Evolutionary conservation across 2,797 vertebrate species (phyloP).

Genomic region (Platalea minor): DNA sequence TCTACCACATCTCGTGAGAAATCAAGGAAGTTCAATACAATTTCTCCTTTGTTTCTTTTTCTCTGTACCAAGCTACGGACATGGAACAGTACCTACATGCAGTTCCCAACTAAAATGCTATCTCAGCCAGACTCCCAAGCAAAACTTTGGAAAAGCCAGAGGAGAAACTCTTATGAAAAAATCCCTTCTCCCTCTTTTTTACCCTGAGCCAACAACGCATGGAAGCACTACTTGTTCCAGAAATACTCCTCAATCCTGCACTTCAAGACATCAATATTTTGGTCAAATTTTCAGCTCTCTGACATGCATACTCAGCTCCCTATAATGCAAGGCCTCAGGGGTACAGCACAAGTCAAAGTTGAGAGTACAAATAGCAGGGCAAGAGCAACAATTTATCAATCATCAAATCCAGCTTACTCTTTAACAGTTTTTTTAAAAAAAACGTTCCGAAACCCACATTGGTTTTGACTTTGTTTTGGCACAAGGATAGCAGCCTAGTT

Average conservation of each 20-base stretch:
- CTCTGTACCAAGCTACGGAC: background rate
- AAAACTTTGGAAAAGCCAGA: background rate
- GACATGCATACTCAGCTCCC: background rate
- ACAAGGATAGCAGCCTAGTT: background rate
- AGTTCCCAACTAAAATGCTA: background rate
- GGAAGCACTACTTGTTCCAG: background rate
- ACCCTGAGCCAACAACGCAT: background rate
- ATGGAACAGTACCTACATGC: background rate
- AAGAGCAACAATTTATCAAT: background rate
- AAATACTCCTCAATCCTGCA: background rate
- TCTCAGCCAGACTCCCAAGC: background rate
- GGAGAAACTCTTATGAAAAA: background rate
- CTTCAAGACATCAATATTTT: background rate
- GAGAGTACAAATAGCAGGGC: background rate
- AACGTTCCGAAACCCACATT: background rate
- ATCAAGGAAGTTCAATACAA: background rate
- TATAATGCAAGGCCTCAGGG: background rate
- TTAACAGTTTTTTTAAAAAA: background rate
- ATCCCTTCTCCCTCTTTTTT: background rate
- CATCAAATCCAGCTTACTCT: background rate
- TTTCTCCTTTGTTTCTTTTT: background rate
- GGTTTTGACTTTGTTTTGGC: slow-evolving; percentile 18
- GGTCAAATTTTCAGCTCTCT: background rate
- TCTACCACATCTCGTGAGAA: background rate
- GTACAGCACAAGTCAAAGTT: background rate